Base-by-base conservation (phyloP, 2,113 vertebrate genomes). In the Odontesthes bonariensis region DNA sequence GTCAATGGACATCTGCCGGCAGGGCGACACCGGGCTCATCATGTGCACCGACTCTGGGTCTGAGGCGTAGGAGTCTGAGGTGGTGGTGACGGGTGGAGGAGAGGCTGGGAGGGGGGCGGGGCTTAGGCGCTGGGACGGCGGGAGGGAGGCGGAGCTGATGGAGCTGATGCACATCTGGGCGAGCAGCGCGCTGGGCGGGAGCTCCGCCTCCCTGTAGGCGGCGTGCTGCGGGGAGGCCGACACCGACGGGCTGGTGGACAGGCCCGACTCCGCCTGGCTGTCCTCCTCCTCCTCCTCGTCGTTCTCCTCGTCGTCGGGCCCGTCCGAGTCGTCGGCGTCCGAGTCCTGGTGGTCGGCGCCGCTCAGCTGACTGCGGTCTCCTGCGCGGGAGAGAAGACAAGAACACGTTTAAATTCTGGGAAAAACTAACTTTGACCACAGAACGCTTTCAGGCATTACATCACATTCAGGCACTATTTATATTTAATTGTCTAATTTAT, bases 211-310 rank as follows among this genome's bases (percentile, higher is more conserved):
- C 83, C 92, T 94, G 0, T 89, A 81, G 33, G 96, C 91, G n/a
- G 95, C 75, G 42, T 98, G 98, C 91, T 97, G 98, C 0, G 98
- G 98, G 85, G 97, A 99, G 76, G 98, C 96, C 0, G 96, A 95
- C 42, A 97, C 96, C 0, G 98, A 99, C 1, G 98, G 97, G 0
- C 96, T 95, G 3, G 97, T 95, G 4, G 98, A 99, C 4, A 98
- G 91, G n/a, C 96, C 95, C 0, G 97, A 98, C 74, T 99, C 98
- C 0, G 96, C 95, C 91, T 98, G 97, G 88, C 97, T 99, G 89
- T 99, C 98, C n/a, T 99, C 98, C 49, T 99, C 98, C 0, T 99
- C 98, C 0, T 99, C 98, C 19, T 99, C 97, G 0, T 97, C 96
- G 3, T 99, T 97, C 22, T 99, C 97, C 46, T 99, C 97, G 4